Percentiles rank a stretch among this genome's conserved stretches.
phyloP scores from a whole-genome alignment of 2,797 vertebrate genomes.

The Distichodus sexfasciatus region DNA sequence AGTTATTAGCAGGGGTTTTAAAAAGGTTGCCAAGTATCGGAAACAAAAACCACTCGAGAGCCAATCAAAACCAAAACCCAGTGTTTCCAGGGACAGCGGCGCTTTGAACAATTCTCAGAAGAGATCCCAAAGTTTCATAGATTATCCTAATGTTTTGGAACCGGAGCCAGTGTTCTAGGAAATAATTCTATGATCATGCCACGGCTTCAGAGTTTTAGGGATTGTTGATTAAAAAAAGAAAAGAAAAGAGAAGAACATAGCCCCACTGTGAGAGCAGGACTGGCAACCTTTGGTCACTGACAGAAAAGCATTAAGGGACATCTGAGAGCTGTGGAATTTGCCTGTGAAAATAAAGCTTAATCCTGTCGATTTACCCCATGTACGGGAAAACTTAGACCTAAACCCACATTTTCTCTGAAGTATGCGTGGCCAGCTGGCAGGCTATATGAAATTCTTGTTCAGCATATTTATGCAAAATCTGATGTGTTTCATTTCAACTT shows the following conservation, averaged over 20 bases:
- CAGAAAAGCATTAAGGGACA: not conserved
- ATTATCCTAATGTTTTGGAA: conserved; percentile 21
- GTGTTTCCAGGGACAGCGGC: not conserved
- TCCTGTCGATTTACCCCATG: not conserved
- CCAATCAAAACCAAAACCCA: conserved; percentile 40
- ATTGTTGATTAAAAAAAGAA: no score
- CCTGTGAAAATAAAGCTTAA: conserved; percentile 15
- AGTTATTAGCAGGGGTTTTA: conserved; percentile 4
- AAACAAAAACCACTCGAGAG: conserved; percentile 17
- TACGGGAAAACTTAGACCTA: not conserved
- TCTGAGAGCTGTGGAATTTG: conserved; percentile 25
- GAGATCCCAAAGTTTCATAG: not conserved
- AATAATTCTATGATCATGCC: not conserved
- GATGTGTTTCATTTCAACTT: not conserved
- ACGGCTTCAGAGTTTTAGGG: no score
- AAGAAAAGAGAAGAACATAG: no score
- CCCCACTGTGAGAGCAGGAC: no score
- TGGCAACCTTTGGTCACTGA: not conserved
- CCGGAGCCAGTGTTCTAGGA: not conserved
- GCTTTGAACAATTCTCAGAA: conserved; percentile 19
- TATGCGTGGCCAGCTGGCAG: not conserved
- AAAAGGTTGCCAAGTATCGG: conserved; percentile 17
- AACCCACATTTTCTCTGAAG: not conserved
- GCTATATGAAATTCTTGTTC: conserved; percentile 10
- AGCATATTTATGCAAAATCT: conserved; percentile 8